Conservation (phyloP, 2,888 invertebrate species). For the Nephrotoma appendiculata region DNA sequence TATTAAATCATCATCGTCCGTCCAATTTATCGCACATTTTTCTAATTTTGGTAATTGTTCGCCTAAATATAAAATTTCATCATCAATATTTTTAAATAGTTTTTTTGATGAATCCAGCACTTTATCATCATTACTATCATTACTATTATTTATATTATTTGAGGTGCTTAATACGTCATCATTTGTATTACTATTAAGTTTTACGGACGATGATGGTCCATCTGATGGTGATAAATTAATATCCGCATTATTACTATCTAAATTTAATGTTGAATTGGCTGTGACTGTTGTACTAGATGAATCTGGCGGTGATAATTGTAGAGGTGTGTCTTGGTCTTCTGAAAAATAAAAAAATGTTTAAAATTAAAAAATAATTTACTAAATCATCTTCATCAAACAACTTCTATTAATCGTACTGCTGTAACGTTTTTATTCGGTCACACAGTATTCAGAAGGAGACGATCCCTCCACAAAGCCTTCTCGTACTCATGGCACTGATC, state of each 20-base stretch:
- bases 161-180: background rate
- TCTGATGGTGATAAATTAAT: background rate
- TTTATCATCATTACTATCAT: background rate
- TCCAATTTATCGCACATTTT: background rate
- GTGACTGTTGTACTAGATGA: slow-evolving; percentile 23
- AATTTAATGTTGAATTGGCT: background rate
- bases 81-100: slow-evolving; percentile 13
- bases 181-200: background rate
- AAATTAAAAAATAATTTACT: too few species aligned
- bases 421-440: too few species aligned
- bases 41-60: slow-evolving; percentile 12
- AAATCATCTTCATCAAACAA: too few species aligned
- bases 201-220: background rate
- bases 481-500: too few species aligned
- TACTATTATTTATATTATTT: background rate
- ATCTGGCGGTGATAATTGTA: slow-evolving; percentile 4
- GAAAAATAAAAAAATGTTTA: background rate
- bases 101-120: slow-evolving; percentile 3
- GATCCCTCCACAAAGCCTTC: too few species aligned
- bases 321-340: slow-evolving; percentile 1
- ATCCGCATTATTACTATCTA: background rate
- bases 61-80: slow-evolving; percentile 15
- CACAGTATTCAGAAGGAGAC: too few species aligned
- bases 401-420: too few species aligned
- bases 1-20: background rate